Base-by-base conservation (phyloP, 2,888 invertebrate species). In the Microplitis manilae region DNA sequence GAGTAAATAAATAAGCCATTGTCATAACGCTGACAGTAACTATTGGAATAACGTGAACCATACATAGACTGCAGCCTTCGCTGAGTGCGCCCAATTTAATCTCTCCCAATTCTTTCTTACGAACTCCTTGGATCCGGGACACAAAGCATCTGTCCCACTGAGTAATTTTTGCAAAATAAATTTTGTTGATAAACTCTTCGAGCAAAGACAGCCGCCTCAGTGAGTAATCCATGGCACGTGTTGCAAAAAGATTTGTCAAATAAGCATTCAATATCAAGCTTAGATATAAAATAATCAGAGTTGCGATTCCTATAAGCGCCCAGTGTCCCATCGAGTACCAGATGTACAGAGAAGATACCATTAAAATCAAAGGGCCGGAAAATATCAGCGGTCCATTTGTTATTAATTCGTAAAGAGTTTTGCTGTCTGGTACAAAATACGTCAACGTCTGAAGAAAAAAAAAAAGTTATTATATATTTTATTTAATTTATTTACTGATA, bases 371-470 rank as follows among this genome's bases (percentile, higher is more conserved):
- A 1, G 92, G 92, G 1, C 92, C 92, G 8, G 91, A 91, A 74
- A 92, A 86, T 40, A 91, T 87, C 74, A 92, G 84, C 6, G 92
- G 92, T 0, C 91, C 91, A 73, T 91, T 87, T 17, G 90, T 86
- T 9, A 91, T 89, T 76, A 91, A 89, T 78, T 92, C 92, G 84
- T 91, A 91, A 9, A 93, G 86, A 17, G 92, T 88, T 82, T 91
- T 90, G 50, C 91, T 91, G 83, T 92, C 92, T 82, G 91, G 92
- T 67, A 91, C 90, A 81, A 84, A 84, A 77, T 85, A 85, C 15
- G 84, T 85, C 77, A 85, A 81, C 41, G 82, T 85, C 85, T 85
- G 80, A 91, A 67, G 91, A 83, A 84, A 91, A 69, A 92, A 20
- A 20, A 30, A 30, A 30, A 30, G 30, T 17, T 17, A 30, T 30